These are phyloP conservation scores for Pyrocephalus nanus DNA, from an alignment of 2,797 vertebrate species.

Conservation along the genomic window DNA sequence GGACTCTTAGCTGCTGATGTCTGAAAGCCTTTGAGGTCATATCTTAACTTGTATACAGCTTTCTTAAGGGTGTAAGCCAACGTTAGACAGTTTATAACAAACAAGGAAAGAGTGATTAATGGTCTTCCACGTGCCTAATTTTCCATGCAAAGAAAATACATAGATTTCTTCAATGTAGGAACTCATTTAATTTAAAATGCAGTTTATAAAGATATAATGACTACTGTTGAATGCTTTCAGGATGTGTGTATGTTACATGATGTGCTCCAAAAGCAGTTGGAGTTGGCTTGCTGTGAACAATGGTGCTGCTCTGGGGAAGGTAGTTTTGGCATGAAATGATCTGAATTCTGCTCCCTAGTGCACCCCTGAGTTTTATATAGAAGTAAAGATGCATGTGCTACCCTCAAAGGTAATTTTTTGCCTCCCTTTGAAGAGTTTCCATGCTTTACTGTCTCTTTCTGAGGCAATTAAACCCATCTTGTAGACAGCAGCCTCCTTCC, in stretches of 20 bases:
- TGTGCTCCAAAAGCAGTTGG: background rate
- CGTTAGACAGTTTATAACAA: background rate
- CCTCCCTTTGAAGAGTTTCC: constrained; percentile 37
- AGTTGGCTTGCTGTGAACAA: background rate
- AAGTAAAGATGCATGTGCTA: background rate
- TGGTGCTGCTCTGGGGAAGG: background rate
- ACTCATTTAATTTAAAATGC: background rate
- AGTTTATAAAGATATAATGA: background rate
- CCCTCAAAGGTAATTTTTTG: constrained; percentile 9
- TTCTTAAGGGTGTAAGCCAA: background rate
- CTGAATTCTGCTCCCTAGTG: background rate
- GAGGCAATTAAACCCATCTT: constrained; percentile 5
- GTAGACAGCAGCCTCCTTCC: constrained; percentile 24
- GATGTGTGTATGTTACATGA: background rate
- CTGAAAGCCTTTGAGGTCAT: background rate
- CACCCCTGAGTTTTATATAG: background rate
- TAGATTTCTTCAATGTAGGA: background rate
- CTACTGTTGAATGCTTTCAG: background rate
- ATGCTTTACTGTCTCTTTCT: constrained; percentile 35
- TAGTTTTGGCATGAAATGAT: background rate
- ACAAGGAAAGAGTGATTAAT: background rate
- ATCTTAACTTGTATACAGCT: background rate
- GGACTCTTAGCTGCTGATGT: background rate
- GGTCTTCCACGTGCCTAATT: background rate
- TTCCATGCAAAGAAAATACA: background rate